Evolutionary conservation across 2,888 invertebrate genomes (phyloP).

Genomic region (Monopis laevigella): DNA sequence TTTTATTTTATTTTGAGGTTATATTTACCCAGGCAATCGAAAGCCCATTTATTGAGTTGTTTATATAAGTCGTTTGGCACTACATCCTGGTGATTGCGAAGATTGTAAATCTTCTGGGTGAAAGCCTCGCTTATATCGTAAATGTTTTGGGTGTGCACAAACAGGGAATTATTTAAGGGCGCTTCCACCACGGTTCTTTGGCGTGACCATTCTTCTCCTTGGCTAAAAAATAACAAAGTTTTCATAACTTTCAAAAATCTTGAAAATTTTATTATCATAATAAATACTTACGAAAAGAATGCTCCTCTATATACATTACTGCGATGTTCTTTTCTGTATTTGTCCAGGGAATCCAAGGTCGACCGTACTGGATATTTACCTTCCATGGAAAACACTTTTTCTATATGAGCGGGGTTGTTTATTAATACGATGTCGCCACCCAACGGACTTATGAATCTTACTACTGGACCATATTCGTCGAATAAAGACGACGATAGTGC

Average conservation of each 20-base stretch:
- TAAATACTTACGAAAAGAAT: slow-evolving; percentile 61
- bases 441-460: slow-evolving; percentile 71
- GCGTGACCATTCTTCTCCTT: slow-evolving; percentile 69
- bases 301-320: slow-evolving; percentile 64
- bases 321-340: slow-evolving; percentile 68
- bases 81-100: slow-evolving; percentile 72
- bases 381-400: slow-evolving; percentile 69
- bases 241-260: background rate
- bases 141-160: slow-evolving; percentile 44
- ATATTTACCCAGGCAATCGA: slow-evolving; percentile 71
- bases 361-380: slow-evolving; percentile 69
- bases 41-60: slow-evolving; percentile 73
- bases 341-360: slow-evolving; percentile 70
- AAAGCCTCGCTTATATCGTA: slow-evolving; percentile 43
- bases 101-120: slow-evolving; percentile 50
- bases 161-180: slow-evolving; percentile 45
- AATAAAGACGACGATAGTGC: slow-evolving; percentile 43
- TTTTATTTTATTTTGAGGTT: no score
- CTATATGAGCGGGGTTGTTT: slow-evolving; percentile 71
- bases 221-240: slow-evolving; percentile 45
- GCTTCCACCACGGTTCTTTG: slow-evolving; percentile 55
- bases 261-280: background rate
- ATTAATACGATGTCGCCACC: slow-evolving; percentile 71
- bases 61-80: slow-evolving; percentile 64
- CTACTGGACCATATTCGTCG: slow-evolving; percentile 71